phyloP scores from a whole-genome alignment of 2,797 vertebrate species.

The Pogoniulus pusillus region DNA sequence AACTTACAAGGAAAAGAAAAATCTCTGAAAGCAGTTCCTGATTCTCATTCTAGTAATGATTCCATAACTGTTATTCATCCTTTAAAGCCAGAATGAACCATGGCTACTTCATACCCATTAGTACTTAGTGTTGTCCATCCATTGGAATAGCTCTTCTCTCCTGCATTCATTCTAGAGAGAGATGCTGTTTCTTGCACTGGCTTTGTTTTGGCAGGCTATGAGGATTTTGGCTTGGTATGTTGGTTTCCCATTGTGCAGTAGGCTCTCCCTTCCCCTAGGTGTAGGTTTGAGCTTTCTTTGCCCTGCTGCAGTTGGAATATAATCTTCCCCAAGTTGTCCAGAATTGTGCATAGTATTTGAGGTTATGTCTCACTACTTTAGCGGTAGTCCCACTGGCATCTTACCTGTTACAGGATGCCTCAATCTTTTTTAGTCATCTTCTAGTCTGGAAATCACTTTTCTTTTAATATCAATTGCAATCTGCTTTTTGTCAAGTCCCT shows the following conservation, averaged over 20 bases:
- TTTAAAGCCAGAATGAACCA: constrained; percentile 16
- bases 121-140: neutral
- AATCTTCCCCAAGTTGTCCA: neutral
- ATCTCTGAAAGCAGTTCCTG: neutral
- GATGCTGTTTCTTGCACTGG: neutral
- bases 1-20: neutral
- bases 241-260: neutral
- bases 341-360: neutral
- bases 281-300: neutral
- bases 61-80: neutral
- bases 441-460: neutral
- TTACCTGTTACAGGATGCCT: neutral
- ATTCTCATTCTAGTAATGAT: neutral
- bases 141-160: neutral
- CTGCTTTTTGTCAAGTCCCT: neutral
- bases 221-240: neutral
- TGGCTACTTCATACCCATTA: neutral
- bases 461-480: accelerated
- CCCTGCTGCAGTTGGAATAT: neutral
- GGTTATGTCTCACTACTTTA: neutral
- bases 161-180: neutral
- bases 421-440: neutral
- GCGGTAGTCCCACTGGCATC: neutral
- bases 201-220: neutral
- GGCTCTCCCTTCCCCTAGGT: neutral